phyloP scores from a whole-genome alignment of 1,140 invertebrate species.

The Tetranychus urticae region DNA sequence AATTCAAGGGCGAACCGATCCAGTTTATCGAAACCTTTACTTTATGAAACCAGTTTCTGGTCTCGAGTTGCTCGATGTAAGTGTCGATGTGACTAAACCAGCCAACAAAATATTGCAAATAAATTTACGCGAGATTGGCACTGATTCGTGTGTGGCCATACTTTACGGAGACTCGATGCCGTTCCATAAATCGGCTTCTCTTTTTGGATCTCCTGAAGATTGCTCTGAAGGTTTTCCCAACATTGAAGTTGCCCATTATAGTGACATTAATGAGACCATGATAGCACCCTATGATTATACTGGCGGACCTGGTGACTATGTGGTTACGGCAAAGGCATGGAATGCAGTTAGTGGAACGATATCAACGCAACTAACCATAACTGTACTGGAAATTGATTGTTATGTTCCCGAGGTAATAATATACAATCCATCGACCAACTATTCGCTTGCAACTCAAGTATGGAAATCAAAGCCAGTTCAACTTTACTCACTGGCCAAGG shows the following conservation, averaged over 20 bases:
- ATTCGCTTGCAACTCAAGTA: constrained; percentile 1
- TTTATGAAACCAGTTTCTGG: constrained; percentile 15
- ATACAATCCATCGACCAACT: constrained; percentile 10
- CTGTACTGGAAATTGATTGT: constrained; percentile 16
- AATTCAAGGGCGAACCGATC: constrained; percentile 14
- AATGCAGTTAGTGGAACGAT: constrained; percentile 15
- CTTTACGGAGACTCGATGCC: constrained; percentile 18
- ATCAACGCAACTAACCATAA: constrained; percentile 14
- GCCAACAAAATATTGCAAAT: constrained; percentile 12
- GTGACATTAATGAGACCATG: constrained; percentile 8
- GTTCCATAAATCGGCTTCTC: too few species aligned
- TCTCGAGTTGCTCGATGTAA: constrained; percentile 11
- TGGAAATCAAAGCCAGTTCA: constrained; percentile 15
- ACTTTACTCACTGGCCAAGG: constrained; percentile 13
- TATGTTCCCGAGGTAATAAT: constrained; percentile 18
- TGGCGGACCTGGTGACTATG: constrained; percentile 14
- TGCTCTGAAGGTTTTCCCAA: constrained; percentile 4
- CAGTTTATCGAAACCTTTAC: constrained; percentile 9
- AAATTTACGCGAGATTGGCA: constrained; percentile 14
- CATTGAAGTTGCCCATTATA: background rate
- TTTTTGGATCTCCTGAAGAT: constrained; percentile 8
- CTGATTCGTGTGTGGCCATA: constrained; percentile 19
- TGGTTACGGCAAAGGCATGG: constrained; percentile 14
- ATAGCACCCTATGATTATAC: constrained; percentile 15
- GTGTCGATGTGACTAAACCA: constrained; percentile 11